These are phyloP conservation scores for Rhyzopertha dominica DNA, from an alignment of 1,140 invertebrate species.

Conservation along the genomic window DNA sequence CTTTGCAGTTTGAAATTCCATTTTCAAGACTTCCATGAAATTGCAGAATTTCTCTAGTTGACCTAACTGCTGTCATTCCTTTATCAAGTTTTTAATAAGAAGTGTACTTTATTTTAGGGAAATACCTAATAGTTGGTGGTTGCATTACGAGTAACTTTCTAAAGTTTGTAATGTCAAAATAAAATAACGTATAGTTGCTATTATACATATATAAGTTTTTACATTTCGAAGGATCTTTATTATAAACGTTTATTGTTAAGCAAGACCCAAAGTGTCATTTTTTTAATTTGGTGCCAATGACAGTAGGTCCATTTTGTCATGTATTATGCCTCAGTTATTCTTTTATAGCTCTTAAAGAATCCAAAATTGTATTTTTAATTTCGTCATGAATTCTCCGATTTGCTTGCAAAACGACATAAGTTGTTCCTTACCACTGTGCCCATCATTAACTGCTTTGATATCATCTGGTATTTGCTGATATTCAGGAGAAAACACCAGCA, in stretches of 20 bases:
- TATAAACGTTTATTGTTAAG: not conserved
- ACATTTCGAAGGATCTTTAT: too few species aligned
- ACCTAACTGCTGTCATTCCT: too few species aligned
- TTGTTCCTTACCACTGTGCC: constrained; percentile 23
- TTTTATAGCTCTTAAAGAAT: not conserved
- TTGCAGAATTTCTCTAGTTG: too few species aligned
- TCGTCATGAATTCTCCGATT: constrained; percentile 13
- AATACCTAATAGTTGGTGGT: too few species aligned
- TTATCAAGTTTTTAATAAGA: too few species aligned
- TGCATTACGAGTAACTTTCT: too few species aligned
- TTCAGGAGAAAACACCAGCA: constrained; percentile 30
- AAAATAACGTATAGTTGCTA: too few species aligned
- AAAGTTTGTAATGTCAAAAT: too few species aligned
- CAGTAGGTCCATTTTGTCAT: not conserved
- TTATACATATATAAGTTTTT: too few species aligned
- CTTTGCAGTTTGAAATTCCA: too few species aligned
- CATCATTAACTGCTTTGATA: constrained; percentile 30
- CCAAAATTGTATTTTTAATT: constrained; percentile 4
- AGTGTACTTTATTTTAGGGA: too few species aligned
- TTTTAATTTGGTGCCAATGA: not conserved
- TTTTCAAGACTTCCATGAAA: too few species aligned
- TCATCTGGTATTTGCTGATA: constrained; percentile 25
- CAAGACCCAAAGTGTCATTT: not conserved
- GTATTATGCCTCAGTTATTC: not conserved
- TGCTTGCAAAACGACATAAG: not conserved